Base-by-base conservation (phyloP, 2,888 invertebrate genomes). In the Glaucopsyche alexis region DNA sequence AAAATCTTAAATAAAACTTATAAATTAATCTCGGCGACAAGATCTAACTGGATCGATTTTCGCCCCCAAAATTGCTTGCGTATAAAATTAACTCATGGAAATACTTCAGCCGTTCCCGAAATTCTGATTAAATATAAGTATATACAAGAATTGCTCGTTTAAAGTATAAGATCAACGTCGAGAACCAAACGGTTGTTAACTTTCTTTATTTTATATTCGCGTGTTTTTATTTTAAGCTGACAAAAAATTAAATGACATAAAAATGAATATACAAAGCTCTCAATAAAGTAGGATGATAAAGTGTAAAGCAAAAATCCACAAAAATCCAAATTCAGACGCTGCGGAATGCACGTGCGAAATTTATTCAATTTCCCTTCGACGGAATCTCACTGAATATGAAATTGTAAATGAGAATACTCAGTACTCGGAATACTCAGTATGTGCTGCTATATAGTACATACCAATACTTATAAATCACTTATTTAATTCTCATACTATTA, bases 331-430 rank as follows among this genome's bases (percentile, higher is more conserved):
- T 77, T 76, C 75, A 73, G 76, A 71, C 74, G 76, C 73, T 74
- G 76, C 73, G 73, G 72, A 77, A 75, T 72, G 77, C 76, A 76
- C 78, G 76, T 78, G 74, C 77, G 76, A 78, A 79, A 77, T 77
- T 78, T 79, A 79, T 81, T 79, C 78, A 76, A 81, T 81, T 79
- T 81, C 81, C 81, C 77, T 60, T 76, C 77, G 79, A 80, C 79
- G 74, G 75, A 75, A 79, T 78, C 76, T 78, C 74, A 73, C 77
- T 78, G 79, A 79, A 80, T 80, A 77, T 78, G 76, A 77, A 76
- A 77, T 77, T 76, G 75, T 73, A 80, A 79, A 80, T 80, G 77
- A 78, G 77, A 78, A 74, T 67, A 73, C 76, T 77, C 73, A 42
- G 72, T 72, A 72, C 60, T 40, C 16, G 7, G 50, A n/a, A 19